Evolutionary conservation across 1,140 invertebrate genomes (phyloP).

Genomic region (Brachionus asplanchnoidis): DNA sequence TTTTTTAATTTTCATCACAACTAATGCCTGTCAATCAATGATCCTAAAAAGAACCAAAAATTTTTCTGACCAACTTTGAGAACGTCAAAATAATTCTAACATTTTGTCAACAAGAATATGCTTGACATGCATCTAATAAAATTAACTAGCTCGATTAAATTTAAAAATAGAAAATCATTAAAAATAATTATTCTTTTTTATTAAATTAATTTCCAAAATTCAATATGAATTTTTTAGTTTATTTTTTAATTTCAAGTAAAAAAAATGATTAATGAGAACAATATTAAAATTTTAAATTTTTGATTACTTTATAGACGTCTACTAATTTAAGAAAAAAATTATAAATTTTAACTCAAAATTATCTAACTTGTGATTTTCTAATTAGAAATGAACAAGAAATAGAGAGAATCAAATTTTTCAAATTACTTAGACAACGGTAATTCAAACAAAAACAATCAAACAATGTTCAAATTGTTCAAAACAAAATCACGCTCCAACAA

Average conservation of each 20-base stretch:
- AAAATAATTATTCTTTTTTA: background rate
- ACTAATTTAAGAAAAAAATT: background rate
- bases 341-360: conserved; percentile 1
- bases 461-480: conserved; percentile 12
- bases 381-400: background rate
- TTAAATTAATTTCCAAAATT: too few relatives aligned
- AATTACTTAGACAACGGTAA: background rate
- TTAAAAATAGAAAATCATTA: background rate
- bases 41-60: background rate
- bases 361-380: background rate
- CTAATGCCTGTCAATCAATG: too few relatives aligned
- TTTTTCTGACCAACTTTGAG: background rate
- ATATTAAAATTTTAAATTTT: background rate
- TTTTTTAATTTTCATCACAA: too few relatives aligned
- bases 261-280: background rate
- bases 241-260: background rate
- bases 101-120: background rate
- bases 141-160: background rate
- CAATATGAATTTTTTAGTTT: background rate
- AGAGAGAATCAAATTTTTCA: background rate
- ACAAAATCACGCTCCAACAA: background rate
- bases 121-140: background rate
- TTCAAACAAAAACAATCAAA: background rate
- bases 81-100: background rate
- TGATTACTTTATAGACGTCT: background rate